Evolutionary conservation across 2,888 invertebrate genomes (phyloP).

Genomic region (Cryptocephalus primarius): DNA sequence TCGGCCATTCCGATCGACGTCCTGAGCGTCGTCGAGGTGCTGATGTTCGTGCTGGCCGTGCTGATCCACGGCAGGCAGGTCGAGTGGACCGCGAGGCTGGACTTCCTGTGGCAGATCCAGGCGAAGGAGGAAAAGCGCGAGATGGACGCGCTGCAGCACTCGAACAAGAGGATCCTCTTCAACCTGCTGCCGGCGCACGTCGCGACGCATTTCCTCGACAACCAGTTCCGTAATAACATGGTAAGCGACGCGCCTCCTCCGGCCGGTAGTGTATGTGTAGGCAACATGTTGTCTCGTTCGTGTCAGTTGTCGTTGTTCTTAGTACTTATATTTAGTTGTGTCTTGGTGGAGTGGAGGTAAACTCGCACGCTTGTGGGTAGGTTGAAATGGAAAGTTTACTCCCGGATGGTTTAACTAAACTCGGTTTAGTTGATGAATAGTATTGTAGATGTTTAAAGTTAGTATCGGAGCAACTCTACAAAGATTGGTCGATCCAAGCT

Average conservation of each 20-base stretch:
- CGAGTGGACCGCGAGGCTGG: conserved; percentile 82
- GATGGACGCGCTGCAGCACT: conserved; percentile 87
- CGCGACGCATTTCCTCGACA: conserved; percentile 83
- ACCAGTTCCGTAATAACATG: conserved; percentile 81
- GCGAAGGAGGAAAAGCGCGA: conserved; percentile 85
- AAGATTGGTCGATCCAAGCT: too few species aligned
- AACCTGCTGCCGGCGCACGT: conserved; percentile 87
- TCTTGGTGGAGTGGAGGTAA: conserved; percentile 1
- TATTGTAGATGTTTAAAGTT: too few species aligned
- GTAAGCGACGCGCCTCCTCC: conserved; percentile 35
- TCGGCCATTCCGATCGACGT: conserved; percentile 69
- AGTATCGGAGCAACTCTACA: too few species aligned
- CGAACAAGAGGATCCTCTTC: conserved; percentile 78
- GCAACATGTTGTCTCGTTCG: conserved; percentile 19
- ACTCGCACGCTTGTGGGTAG: not conserved
- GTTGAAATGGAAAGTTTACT: not conserved
- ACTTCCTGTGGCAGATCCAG: conserved; percentile 75
- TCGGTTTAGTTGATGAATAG: conserved; percentile 1
- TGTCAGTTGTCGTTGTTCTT: conserved; percentile 2
- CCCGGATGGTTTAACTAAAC: too few species aligned
- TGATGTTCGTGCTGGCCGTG: conserved; percentile 74
- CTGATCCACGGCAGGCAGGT: conserved; percentile 74
- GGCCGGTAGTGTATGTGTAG: conserved; percentile 18
- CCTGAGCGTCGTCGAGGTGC: conserved; percentile 65
- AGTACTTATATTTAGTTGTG: conserved; percentile 3